phyloP scores from a whole-genome alignment of 2,797 vertebrate genomes.

The Otolemur crassicaudatus region DNA sequence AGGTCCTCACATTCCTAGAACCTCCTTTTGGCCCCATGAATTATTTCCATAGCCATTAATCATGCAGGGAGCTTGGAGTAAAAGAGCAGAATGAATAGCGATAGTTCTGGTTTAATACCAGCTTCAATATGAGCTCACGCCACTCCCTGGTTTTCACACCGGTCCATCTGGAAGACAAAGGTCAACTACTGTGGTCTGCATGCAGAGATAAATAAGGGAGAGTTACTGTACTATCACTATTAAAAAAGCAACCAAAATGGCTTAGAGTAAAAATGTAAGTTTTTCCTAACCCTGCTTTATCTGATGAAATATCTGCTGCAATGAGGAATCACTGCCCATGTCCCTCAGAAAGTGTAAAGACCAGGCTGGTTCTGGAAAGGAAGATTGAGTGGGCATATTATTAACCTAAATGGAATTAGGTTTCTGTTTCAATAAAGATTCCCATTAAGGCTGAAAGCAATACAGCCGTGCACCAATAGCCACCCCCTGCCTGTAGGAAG shows the following conservation, averaged over 20 bases:
- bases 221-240: neutral
- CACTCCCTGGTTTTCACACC: neutral
- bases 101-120: neutral
- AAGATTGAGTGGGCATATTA: slow-evolving; percentile 75
- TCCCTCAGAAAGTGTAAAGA: slow-evolving; percentile 54
- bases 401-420: slow-evolving; percentile 76
- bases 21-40: neutral
- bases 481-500: slow-evolving; percentile 60
- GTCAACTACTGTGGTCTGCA: neutral
- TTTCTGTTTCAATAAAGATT: slow-evolving; percentile 78
- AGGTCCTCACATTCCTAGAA: neutral
- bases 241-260: neutral
- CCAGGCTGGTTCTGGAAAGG: slow-evolving; percentile 56
- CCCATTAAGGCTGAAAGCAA: slow-evolving; percentile 75
- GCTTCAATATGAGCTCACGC: neutral
- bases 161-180: neutral
- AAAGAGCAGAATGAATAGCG: neutral
- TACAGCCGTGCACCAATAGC: slow-evolving; percentile 60
- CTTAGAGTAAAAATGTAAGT: neutral
- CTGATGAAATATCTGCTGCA: slow-evolving; percentile 31
- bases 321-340: slow-evolving; percentile 35
- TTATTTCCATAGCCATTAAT: neutral
- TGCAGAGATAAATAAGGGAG: slow-evolving; percentile 7
- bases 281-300: neutral
- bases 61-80: neutral